phyloP scores from a whole-genome alignment of 2,113 vertebrate genomes.

The Tangachromis dhanisi region DNA sequence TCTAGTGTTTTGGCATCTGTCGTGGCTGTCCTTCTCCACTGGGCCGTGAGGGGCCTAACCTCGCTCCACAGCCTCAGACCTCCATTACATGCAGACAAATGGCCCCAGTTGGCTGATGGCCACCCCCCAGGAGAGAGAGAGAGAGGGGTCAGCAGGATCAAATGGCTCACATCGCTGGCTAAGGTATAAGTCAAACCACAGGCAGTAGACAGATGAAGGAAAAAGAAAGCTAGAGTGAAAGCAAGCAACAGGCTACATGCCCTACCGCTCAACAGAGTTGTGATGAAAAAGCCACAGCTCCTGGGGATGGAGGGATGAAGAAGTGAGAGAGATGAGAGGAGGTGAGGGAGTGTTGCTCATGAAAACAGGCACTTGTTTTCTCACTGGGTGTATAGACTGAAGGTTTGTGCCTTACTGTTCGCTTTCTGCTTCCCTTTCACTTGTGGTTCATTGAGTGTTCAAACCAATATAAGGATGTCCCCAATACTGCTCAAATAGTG shows the following conservation, averaged over 20 bases:
- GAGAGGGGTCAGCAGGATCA: constrained; percentile 19
- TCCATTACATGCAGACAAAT: constrained; percentile 65
- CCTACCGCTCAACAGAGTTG: constrained; percentile 17
- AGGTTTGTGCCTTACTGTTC: constrained; percentile 24
- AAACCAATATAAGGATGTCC: not conserved
- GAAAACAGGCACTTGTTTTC: constrained; percentile 49
- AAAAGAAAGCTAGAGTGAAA: not conserved
- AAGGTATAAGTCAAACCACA: constrained; percentile 18
- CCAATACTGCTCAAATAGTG: not conserved
- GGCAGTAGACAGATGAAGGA: constrained; percentile 16
- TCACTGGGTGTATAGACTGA: constrained; percentile 26
- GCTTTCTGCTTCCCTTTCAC: not conserved
- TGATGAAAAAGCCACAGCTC: constrained; percentile 36
- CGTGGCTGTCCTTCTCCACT: constrained; percentile 23
- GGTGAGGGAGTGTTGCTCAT: constrained; percentile 11
- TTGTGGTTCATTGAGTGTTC: not conserved
- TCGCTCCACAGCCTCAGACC: constrained; percentile 42
- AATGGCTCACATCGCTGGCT: constrained; percentile 25
- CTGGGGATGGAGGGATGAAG: constrained; percentile 16
- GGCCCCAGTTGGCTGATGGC: constrained; percentile 26
- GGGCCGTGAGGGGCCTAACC: constrained; percentile 34
- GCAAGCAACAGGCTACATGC: not conserved
- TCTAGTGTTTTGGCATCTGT: constrained; percentile 45
- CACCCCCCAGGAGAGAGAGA: constrained; percentile 26
- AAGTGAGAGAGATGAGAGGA: not conserved